Base-by-base conservation (phyloP, 2,797 vertebrate genomes). In the Trachops cirrhosus region DNA sequence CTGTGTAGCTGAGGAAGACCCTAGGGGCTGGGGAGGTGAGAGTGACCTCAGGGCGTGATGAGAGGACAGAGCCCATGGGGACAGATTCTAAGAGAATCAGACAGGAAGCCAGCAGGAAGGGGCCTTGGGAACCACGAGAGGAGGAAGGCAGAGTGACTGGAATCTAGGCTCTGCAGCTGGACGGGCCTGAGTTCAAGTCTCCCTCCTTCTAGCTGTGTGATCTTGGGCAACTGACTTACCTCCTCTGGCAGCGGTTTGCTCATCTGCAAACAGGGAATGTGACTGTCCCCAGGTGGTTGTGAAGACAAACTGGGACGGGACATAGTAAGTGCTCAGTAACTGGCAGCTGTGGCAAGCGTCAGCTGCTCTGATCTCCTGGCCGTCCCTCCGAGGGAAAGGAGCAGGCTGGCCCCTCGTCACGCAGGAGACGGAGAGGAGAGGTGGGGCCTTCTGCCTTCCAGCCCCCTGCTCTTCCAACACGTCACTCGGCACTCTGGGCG, bases 271-370 rank as follows among this genome's bases (percentile, higher is more conserved):
- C 4, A 19, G 37, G 21, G 54, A 19, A 8, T 37, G 52, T 26
- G n/a, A 8, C 14, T 18, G 48, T 62, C 37, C 18, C 29, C 29
- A 18, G 50, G 37, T 10, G n/a, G 34, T 22, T 18, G 0, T 22
- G 67, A 41, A 29, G 39, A 26, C 32, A 71, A 74, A 2, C 44
- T 21, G 74, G 68, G 71, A 22, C 5, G 9, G 0, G 1, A 32
- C 4, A 4, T 0, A 32, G 3, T 14, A 15, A 80, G 34, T 22
- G 46, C 19, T 92, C 50, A 15, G 1, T 11, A 29, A 52, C 4
- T 11, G 16, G 12, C 0, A 16, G 10, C 44, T 39, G 5, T 24
- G 39, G 0, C 3, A 39, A 16, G 1, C 1, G 26, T 16, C n/a
- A n/a, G 46, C 64, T 64, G 1, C 84, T 67, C 73, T 24, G 54